phyloP scores from a whole-genome alignment of 1,140 invertebrate genomes.

The Euborellia annulipes region DNA sequence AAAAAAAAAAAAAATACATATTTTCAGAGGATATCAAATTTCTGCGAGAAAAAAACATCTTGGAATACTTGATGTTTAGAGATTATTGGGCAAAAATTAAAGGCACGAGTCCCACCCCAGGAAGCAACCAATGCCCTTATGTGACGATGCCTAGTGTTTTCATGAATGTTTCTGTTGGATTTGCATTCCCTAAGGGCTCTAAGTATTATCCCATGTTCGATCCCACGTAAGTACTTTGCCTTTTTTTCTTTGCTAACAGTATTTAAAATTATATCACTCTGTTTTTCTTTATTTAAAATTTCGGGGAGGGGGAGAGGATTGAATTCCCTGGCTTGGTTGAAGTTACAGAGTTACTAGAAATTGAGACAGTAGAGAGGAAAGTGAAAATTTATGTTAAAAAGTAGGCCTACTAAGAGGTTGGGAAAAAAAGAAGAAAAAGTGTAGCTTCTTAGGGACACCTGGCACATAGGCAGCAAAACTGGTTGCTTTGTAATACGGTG shows the following conservation, averaged over 20 bases:
- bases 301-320: no score
- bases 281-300: no score
- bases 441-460: no score
- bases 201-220: conserved; percentile 40
- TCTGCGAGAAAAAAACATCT: conserved; percentile 43
- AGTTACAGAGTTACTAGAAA: no score
- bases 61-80: conserved; percentile 45
- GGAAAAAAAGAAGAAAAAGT: no score
- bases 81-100: conserved; percentile 46
- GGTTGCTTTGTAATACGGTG: no score
- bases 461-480: no score
- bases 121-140: conserved; percentile 44
- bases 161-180: conserved; percentile 42
- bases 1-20: no score
- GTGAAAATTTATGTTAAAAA: no score
- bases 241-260: neutral
- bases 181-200: conserved; percentile 46
- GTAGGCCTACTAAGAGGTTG: no score
- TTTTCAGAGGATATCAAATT: conserved; percentile 31
- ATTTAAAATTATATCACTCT: neutral
- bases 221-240: conserved; percentile 38
- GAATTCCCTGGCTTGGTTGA: no score
- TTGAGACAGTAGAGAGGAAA: no score
- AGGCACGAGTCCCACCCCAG: neutral
- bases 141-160: conserved; percentile 49